These are phyloP conservation scores for Gryon sp. DNA, from an alignment of 1,140 invertebrate species.

Conservation along the genomic window DNA sequence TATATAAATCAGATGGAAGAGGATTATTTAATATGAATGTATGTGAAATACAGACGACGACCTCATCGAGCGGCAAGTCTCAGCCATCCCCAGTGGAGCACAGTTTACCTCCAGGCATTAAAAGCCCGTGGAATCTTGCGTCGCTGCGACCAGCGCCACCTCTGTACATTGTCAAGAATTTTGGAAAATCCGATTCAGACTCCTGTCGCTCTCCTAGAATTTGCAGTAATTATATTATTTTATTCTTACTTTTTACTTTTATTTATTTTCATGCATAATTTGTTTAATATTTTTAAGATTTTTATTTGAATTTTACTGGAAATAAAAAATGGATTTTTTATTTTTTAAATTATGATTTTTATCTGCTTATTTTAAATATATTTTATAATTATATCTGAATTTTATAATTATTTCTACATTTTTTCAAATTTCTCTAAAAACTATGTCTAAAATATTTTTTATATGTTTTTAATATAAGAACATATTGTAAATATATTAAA, in stretches of 20 bases:
- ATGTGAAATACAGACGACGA: slow-evolving; percentile 19
- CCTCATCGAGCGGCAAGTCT: slow-evolving; percentile 68
- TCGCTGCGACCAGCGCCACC: slow-evolving; percentile 76
- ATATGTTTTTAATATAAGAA: no score
- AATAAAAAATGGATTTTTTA: no score
- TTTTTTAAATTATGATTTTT: no score
- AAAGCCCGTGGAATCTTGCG: slow-evolving; percentile 74
- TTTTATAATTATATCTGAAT: no score
- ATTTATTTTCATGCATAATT: neutral
- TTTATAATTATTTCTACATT: no score
- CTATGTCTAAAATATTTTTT: no score
- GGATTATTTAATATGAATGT: no score
- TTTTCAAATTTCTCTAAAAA: no score
- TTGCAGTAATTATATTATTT: slow-evolving; percentile 66
- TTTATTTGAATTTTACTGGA: no score
- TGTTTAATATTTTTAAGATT: no score
- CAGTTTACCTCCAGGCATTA: slow-evolving; percentile 72
- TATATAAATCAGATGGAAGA: neutral
- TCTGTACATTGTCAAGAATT: slow-evolving; percentile 70
- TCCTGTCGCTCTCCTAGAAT: slow-evolving; percentile 64
- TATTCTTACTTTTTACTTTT: neutral
- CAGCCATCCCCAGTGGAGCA: slow-evolving; percentile 67
- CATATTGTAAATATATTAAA: no score
- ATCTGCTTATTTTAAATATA: no score
- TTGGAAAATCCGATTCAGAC: slow-evolving; percentile 73